Conservation (phyloP, 2,888 invertebrate species). For the Torymus tubicola region DNA sequence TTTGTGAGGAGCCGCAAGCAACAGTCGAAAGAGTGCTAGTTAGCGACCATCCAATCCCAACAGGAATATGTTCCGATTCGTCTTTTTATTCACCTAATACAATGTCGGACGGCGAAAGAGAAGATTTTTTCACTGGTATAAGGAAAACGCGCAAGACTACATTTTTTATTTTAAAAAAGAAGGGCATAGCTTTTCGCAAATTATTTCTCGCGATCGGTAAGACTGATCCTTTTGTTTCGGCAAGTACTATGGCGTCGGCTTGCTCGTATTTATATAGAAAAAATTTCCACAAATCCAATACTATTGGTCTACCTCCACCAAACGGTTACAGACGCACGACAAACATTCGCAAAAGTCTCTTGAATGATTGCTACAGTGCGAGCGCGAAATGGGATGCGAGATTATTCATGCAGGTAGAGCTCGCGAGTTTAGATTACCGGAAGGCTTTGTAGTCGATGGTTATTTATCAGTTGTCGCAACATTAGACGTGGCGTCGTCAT, state of each 20-base stretch:
- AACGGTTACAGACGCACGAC: slow-evolving; percentile 63
- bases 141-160: slow-evolving; percentile 54
- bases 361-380: slow-evolving; percentile 59
- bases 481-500: no score
- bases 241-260: slow-evolving; percentile 60
- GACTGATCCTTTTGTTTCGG: slow-evolving; percentile 59
- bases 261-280: no score
- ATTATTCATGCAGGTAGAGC: slow-evolving; percentile 38
- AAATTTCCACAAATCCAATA: slow-evolving; percentile 63
- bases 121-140: slow-evolving; percentile 57
- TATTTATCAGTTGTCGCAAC: not conserved
- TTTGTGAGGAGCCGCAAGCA: no score
- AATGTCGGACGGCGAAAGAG: slow-evolving; percentile 27
- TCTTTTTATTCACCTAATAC: slow-evolving; percentile 50
- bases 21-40: no score
- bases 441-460: slow-evolving; percentile 22
- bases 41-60: no score
- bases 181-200: slow-evolving; percentile 59
- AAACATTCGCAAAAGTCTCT: slow-evolving; percentile 62
- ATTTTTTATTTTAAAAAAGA: slow-evolving; percentile 59
- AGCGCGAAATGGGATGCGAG: slow-evolving; percentile 32
- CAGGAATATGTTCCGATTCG: slow-evolving; percentile 26
- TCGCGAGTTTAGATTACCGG: slow-evolving; percentile 30
- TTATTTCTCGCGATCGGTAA: slow-evolving; percentile 55
- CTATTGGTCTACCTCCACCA: slow-evolving; percentile 64